phyloP scores from a whole-genome alignment of 64 coral and sea anemone species.

The Porites lutea region DNA sequence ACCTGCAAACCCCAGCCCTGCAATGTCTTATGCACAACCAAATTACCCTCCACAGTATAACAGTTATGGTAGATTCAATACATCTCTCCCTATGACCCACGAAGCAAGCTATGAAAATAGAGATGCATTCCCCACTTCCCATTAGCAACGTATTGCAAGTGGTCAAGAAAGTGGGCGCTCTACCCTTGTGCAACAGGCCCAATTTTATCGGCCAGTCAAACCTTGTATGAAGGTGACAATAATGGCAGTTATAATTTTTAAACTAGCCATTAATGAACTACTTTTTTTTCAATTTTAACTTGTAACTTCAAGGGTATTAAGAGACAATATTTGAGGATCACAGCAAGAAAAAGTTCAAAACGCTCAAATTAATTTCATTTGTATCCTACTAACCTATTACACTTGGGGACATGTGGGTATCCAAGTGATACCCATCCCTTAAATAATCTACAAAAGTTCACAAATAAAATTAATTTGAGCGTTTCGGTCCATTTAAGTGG shows the following conservation, averaged over 20 bases:
- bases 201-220: slow-evolving; percentile 10
- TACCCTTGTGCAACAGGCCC: slow-evolving; percentile 3
- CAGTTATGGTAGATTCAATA: slow-evolving; percentile 14
- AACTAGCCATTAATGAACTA: not conserved
- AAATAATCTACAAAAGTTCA: too few species aligned
- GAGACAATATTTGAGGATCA: slow-evolving; percentile 1
- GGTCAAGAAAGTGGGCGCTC: slow-evolving; percentile 5
- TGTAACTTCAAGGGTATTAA: slow-evolving; percentile 28
- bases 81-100: slow-evolving; percentile 3
- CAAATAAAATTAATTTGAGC: too few species aligned
- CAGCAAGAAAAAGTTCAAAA: slow-evolving; percentile 13
- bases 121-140: slow-evolving; percentile 11
- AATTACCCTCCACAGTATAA: slow-evolving; percentile 6
- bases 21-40: slow-evolving; percentile 21
- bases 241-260: slow-evolving; percentile 3
- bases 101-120: not conserved
- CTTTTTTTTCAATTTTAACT: slow-evolving; percentile 12
- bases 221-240: slow-evolving; percentile 9
- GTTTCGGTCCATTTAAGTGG: too few species aligned
- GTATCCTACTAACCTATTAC: too few species aligned
- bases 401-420: too few species aligned
- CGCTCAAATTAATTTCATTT: too few species aligned
- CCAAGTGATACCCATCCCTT: too few species aligned
- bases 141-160: not conserved
- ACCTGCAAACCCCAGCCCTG: slow-evolving; percentile 36